Percentiles rank a stretch among this genome's conserved stretches.
Conservation (phyloP, 2,888 invertebrate species). For the Cenopis cana region DNA sequence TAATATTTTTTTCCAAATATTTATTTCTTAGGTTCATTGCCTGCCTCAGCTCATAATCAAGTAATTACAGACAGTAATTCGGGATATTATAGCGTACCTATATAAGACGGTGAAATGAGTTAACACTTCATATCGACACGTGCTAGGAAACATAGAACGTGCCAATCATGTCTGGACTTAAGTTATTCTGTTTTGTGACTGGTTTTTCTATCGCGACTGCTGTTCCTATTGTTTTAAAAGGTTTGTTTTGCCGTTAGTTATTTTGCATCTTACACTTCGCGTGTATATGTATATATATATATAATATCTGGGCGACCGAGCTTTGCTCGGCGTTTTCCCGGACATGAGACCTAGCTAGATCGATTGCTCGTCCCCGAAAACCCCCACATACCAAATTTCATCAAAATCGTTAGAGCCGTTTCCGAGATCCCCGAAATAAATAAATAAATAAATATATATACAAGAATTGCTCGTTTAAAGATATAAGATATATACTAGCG, state of each 20-base stretch:
- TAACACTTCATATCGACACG: slow-evolving; percentile 42
- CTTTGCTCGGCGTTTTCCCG: no score
- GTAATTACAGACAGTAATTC: slow-evolving; percentile 48
- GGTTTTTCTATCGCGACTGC: slow-evolving; percentile 49
- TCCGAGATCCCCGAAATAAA: no score
- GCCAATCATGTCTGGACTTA: slow-evolving; percentile 32
- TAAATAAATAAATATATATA: no score
- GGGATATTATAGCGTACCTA: slow-evolving; percentile 41
- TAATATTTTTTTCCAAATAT: neutral
- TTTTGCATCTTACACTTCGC: neutral
- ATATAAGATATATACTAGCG: no score
- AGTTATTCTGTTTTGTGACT: slow-evolving; percentile 43
- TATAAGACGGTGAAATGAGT: slow-evolving; percentile 46
- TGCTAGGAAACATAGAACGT: slow-evolving; percentile 13
- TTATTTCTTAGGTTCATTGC: slow-evolving; percentile 45
- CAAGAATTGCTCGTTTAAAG: no score
- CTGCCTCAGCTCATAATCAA: slow-evolving; percentile 35
- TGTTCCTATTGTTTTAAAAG: slow-evolving; percentile 64
- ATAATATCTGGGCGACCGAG: no score
- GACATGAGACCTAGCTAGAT: no score
- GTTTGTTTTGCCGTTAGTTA: slow-evolving; percentile 51
- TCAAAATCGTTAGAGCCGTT: no score
- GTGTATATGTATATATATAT: no score
- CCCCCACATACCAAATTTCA: no score
- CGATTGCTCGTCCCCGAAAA: no score